Conservation (phyloP, 2,113 vertebrate genomes). For the Corythaeola cristata region DNA sequence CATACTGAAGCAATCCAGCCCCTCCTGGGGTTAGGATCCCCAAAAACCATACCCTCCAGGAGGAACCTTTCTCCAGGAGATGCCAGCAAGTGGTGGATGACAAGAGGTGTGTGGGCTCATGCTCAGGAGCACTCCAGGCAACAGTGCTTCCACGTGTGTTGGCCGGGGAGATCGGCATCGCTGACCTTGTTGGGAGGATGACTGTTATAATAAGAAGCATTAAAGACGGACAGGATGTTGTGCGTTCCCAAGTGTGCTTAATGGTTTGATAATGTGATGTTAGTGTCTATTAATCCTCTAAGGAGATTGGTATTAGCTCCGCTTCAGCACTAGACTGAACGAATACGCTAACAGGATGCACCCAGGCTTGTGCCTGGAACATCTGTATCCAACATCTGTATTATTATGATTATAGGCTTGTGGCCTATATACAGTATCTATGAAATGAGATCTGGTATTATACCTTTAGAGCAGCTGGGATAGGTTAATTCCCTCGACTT, state of each 20-base stretch:
- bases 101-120: not conserved
- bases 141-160: too few species aligned
- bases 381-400: slow-evolving; percentile 77
- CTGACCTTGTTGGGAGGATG: slow-evolving; percentile 29
- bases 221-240: not conserved
- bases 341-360: slow-evolving; percentile 68
- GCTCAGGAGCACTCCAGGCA: not conserved
- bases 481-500: not conserved
- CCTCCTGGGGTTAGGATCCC: not conserved
- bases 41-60: not conserved
- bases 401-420: slow-evolving; percentile 48
- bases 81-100: not conserved
- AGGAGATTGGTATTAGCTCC: slow-evolving; percentile 77
- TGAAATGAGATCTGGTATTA: slow-evolving; percentile 54
- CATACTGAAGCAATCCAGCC: not conserved
- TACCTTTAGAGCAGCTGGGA: not conserved
- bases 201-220: not conserved
- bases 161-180: not conserved
- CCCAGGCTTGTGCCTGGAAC: slow-evolving; percentile 23
- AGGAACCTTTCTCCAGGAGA: not conserved
- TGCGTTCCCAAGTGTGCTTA: slow-evolving; percentile 73
- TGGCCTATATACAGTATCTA: slow-evolving; percentile 51
- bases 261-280: slow-evolving; percentile 71
- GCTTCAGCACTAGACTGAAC: slow-evolving; percentile 72
- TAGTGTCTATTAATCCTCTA: slow-evolving; percentile 77